These are phyloP conservation scores for Grapholita molesta DNA, from an alignment of 1,140 invertebrate species.

Conservation along the genomic window DNA sequence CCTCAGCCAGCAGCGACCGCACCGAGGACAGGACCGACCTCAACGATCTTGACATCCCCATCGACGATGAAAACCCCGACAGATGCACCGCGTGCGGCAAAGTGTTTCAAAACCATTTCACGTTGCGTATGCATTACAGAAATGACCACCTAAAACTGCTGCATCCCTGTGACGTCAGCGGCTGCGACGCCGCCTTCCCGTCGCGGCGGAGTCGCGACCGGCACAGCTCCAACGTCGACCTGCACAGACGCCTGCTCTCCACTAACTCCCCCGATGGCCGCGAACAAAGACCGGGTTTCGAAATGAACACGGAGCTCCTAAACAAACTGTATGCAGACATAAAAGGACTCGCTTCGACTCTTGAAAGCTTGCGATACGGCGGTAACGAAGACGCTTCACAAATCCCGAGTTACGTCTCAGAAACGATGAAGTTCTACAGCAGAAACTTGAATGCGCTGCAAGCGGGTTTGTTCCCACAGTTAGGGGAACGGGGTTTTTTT, in stretches of 20 bases:
- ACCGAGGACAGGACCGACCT: slow-evolving; percentile 79
- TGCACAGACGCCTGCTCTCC: slow-evolving; percentile 90
- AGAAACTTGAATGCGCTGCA: slow-evolving; percentile 62
- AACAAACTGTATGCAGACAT: slow-evolving; percentile 89
- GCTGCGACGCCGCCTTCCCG: slow-evolving; percentile 95
- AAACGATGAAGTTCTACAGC: slow-evolving; percentile 76
- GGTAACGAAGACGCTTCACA: slow-evolving; percentile 63
- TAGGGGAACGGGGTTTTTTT: slow-evolving; percentile 65
- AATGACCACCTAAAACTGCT: slow-evolving; percentile 95
- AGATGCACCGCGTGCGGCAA: slow-evolving; percentile 94
- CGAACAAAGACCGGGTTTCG: slow-evolving; percentile 81
- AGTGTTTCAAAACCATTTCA: slow-evolving; percentile 95
- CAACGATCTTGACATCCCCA: slow-evolving; percentile 87
- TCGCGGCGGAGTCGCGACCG: slow-evolving; percentile 94
- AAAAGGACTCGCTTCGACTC: slow-evolving; percentile 73
- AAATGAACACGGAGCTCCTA: slow-evolving; percentile 87
- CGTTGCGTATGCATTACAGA: slow-evolving; percentile 94
- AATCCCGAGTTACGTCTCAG: slow-evolving; percentile 67
- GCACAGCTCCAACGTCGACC: slow-evolving; percentile 94
- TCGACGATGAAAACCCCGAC: slow-evolving; percentile 88
- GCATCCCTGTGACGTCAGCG: slow-evolving; percentile 94
- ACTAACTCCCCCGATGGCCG: slow-evolving; percentile 81
- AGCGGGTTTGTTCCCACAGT: slow-evolving; percentile 60
- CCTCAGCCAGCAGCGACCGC: slow-evolving; percentile 78
- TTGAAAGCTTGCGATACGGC: slow-evolving; percentile 70